Percentiles rank a stretch among this genome's conserved stretches.
Evolutionary conservation across 2,797 vertebrate genomes (phyloP).

Genomic region (Anniella stebbinsi): DNA sequence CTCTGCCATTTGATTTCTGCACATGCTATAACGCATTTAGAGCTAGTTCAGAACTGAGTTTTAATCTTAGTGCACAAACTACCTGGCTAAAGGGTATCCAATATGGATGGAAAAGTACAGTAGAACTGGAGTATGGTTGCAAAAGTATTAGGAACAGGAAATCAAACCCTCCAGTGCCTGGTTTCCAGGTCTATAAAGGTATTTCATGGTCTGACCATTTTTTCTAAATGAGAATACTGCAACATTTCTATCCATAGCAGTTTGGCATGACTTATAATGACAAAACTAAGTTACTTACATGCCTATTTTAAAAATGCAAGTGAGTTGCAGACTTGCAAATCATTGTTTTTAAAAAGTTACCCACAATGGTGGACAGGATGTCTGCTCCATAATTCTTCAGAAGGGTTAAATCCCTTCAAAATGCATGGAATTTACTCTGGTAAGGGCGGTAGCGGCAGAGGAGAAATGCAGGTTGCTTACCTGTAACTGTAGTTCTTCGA

Average conservation of each 20-base stretch:
- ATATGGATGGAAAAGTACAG: neutral
- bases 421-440: too few relatives aligned
- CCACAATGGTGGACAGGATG: neutral
- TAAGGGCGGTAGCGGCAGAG: too few relatives aligned
- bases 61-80: too few relatives aligned
- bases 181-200: neutral
- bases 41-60: neutral
- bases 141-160: conserved; percentile 6
- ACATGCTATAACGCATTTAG: neutral
- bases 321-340: neutral
- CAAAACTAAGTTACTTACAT: neutral
- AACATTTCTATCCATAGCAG: neutral
- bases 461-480: too few relatives aligned
- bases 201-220: neutral
- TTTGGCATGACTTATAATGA: neutral
- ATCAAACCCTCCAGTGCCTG: neutral
- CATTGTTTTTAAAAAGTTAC: neutral
- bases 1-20: neutral
- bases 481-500: too few relatives aligned
- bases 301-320: neutral
- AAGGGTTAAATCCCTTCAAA: too few relatives aligned
- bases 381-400: neutral
- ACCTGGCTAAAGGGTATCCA: neutral
- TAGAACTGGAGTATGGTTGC: neutral
- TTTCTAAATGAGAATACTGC: neutral